Evolutionary conservation across 2,888 invertebrate genomes (phyloP), one percentile per base, ranked within the genome.

Genomic region (Beris morrisii): DNA sequence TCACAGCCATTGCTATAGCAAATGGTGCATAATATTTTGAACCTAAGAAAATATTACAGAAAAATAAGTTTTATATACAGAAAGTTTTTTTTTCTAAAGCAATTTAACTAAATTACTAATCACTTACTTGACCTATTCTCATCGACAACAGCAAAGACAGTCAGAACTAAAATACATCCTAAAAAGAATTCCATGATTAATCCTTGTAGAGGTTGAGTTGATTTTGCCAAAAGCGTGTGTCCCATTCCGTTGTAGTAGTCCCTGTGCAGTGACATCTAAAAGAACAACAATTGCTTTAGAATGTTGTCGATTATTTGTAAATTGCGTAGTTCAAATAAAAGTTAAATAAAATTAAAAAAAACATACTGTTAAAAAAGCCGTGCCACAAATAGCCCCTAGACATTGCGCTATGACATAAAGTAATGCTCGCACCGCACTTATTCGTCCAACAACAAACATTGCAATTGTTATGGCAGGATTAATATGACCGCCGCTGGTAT

Each of bases 391-490:
- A 0, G 92, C 90, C 50, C 95, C 95, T 2, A 90, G 79, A 75
- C 92, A 90, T 79, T 95, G 95, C 1, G 88, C 90, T 57, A 92
- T 77, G 58, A 95, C 85, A 81, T 95, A 95, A 45, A 93, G 83
- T 2, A 92, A 56, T 0, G 88, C 90, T 71, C 93, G 87, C 43
- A 88, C 78, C 0, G 92, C 81, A 72, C 90, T 88, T 63, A 93
- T 88, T 74, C 91, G 89, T 7, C 95, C 92, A 9, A 90, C 87
- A 11, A 88, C 87, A 64, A 93, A 81, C 81, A 95, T 85, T 2
- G 91, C 93, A 13, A 85, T 79, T 4, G 95, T 95, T 52, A 97
- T 93, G 0, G 96, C 95, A 0, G 96, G 96, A 83, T 97, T 96
- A 73, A 95, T 87, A 82, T 95, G 95, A 1, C 92, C 93, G 6